Base-by-base conservation (phyloP, 2,888 invertebrate genomes). In the Doris montereyensis region DNA sequence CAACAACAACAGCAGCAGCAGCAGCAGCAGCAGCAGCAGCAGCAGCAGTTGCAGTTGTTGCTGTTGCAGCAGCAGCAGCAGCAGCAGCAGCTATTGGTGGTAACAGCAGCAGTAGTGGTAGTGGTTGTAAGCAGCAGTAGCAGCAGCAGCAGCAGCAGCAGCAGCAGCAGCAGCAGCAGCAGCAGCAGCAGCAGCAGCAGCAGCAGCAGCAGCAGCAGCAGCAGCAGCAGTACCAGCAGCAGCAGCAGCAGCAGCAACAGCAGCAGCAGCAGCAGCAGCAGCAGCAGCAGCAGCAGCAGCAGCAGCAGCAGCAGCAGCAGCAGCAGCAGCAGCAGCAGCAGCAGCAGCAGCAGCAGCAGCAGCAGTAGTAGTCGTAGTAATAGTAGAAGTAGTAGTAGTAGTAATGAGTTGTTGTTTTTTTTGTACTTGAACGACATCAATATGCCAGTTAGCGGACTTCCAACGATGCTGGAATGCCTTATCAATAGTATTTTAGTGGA, bases 251-350 rank as follows among this genome's bases (percentile, higher is more conserved):
- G 62, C 21, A 62, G 62, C 21, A 62, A 21, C 21, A 62, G 62
- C 21, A 62, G 62, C 21, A 62, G 62, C 21, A 62, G 62, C 21
- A 62, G 62, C 21, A 62, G 62, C 21, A n/a, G 62, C 21, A 62
- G 62, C 21, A 62, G 62, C 21, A 62, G 62, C 21, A 62, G 62
- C 21, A 62, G 62, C 21, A 62, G 62, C 21, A 62, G 62, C 21
- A 62, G 62, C 21, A 62, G 62, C 21, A 62, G 62, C 21, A 62
- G 62, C 21, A 62, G 62, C 21, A 62, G 62, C 21, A 62, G 62
- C 21, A 62, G 62, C 21, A n/a, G 62, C 21, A n/a, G 62, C 21
- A n/a, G 62, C 21, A n/a, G 62, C 21, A n/a, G 62, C 21, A n/a
- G 62, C 21, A n/a, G 21, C 21, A 62, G 62, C n/a, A n/a, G n/a